Conservation (phyloP, 1,140 invertebrate species). For the Ceratosolen fusciceps region DNA sequence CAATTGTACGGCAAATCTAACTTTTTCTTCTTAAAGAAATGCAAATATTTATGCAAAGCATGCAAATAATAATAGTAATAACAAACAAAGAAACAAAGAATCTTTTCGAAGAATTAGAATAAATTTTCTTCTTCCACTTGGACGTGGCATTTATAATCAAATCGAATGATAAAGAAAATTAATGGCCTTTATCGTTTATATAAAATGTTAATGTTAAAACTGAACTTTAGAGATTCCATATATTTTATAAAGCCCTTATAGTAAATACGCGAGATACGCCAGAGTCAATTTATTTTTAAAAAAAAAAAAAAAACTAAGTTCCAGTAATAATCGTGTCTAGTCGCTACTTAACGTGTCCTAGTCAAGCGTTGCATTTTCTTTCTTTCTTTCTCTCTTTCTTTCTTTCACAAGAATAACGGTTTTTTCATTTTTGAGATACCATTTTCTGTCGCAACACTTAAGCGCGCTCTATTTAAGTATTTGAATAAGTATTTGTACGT, state of each 20-base stretch:
- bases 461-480: conserved; percentile 19
- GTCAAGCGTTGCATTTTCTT: conserved; percentile 66
- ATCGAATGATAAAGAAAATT: conserved; percentile 36
- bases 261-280: neutral
- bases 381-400: too few species aligned
- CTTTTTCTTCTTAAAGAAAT: neutral
- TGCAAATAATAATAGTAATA: too few species aligned
- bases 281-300: conserved; percentile 13
- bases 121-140: neutral
- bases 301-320: too few species aligned
- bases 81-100: conserved; percentile 30
- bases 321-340: conserved; percentile 60
- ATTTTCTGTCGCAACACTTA: conserved; percentile 31
- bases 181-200: conserved; percentile 38
- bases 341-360: conserved; percentile 67
- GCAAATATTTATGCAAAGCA: conserved; percentile 1
- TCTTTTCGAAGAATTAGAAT: conserved; percentile 34
- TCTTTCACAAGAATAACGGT: conserved; percentile 46
- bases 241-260: conserved; percentile 43
- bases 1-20: neutral
- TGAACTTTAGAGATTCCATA: conserved; percentile 39
- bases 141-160: neutral
- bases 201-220: conserved; percentile 1
- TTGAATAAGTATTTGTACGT: too few species aligned
- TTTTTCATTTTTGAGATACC: conserved; percentile 18